phyloP scores from a whole-genome alignment of 1,140 invertebrate genomes.

The Grapholita molesta region DNA sequence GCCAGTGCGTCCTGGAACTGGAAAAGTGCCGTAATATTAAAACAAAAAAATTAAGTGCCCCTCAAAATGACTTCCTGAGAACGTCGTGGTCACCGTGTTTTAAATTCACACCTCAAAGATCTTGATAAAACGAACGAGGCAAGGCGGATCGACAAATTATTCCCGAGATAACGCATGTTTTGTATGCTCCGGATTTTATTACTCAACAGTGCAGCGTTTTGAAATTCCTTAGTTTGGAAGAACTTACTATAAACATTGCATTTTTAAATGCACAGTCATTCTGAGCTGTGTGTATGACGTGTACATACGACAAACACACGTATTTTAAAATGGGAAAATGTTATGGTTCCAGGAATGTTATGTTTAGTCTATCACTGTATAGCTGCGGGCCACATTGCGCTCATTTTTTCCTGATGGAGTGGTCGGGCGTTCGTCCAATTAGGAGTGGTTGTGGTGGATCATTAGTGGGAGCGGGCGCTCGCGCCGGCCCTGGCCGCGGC shows the following conservation, averaged over 20 bases:
- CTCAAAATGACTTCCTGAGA: slow-evolving; percentile 28
- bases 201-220: neutral
- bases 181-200: slow-evolving; percentile 22
- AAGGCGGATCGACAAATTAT: slow-evolving; percentile 42
- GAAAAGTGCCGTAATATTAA: slow-evolving; percentile 21
- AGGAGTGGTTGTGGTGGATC: slow-evolving; percentile 50
- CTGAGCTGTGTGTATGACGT: too few species aligned
- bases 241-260: slow-evolving; percentile 13
- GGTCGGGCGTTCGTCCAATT: slow-evolving; percentile 62
- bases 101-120: slow-evolving; percentile 47
- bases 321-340: too few species aligned
- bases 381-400: slow-evolving; percentile 31
- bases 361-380: slow-evolving; percentile 32
- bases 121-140: slow-evolving; percentile 39
- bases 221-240: neutral
- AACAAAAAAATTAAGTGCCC: slow-evolving; percentile 22
- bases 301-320: too few species aligned
- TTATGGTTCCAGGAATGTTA: slow-evolving; percentile 29
- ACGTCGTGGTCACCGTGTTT: slow-evolving; percentile 37
- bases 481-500: slow-evolving; percentile 54
- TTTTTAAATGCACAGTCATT: too few species aligned
- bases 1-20: slow-evolving; percentile 13
- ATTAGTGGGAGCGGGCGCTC: slow-evolving; percentile 28
- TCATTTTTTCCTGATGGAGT: slow-evolving; percentile 58
- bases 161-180: slow-evolving; percentile 37